Evolutionary conservation across 1,140 invertebrate genomes (phyloP).

Genomic region (Atopsyche davidsoni): DNA sequence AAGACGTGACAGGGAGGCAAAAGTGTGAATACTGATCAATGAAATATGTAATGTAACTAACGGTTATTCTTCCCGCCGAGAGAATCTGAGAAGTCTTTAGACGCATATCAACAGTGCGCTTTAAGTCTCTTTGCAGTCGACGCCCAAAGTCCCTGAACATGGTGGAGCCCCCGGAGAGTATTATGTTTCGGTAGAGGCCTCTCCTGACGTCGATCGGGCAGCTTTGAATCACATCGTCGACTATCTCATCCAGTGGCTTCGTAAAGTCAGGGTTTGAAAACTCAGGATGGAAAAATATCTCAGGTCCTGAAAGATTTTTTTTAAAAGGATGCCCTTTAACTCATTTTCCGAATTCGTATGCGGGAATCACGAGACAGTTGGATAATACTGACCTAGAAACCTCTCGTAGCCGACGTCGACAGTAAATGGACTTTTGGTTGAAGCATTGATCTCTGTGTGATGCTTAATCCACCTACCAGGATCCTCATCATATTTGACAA

Average conservation of each 20-base stretch:
- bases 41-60: conserved; percentile 38
- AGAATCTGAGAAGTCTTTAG: conserved; percentile 86
- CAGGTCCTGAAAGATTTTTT: conserved; percentile 62
- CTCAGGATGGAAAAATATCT: conserved; percentile 99
- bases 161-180: conserved; percentile 97
- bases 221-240: conserved; percentile 98
- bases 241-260: conserved; percentile 94
- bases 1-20: conserved; percentile 40
- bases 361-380: not conserved
- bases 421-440: conserved; percentile 88
- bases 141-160: conserved; percentile 99
- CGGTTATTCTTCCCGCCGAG: conserved; percentile 90
- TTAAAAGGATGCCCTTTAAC: not conserved
- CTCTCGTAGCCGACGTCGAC: conserved; percentile 99
- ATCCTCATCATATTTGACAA: conserved; percentile 95
- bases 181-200: conserved; percentile 97
- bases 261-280: conserved; percentile 99
- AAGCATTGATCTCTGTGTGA: conserved; percentile 86
- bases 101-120: conserved; percentile 87
- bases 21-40: conserved; percentile 25
- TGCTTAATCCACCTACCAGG: conserved; percentile 91
- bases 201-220: conserved; percentile 98
- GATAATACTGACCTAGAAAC: conserved; percentile 59
- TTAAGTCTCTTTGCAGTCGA: conserved; percentile 91
- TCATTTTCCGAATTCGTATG: not conserved